Evolutionary conservation across 2,888 invertebrate genomes (phyloP), one percentile per base, ranked within the genome.

Genomic region (Andrena bicolor): DNA sequence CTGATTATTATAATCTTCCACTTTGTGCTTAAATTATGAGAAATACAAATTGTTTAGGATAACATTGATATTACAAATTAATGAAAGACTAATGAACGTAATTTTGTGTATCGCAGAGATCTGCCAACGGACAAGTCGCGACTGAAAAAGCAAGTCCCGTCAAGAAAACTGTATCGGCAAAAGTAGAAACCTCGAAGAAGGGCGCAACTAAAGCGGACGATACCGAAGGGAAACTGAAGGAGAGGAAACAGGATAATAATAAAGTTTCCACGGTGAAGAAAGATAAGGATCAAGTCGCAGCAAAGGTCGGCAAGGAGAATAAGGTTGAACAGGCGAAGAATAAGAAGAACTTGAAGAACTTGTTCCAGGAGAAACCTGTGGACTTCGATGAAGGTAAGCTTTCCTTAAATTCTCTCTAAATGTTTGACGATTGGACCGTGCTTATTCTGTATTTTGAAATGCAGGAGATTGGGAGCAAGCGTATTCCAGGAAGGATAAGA

Each of bases 401-500:
- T 66, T 64, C 16, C 53, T 30, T 56, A 28, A 28, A 58, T 58
- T 58, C 5, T 60, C 32, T 48, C n/a, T n/a, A 28, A 65, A 41
- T 63, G 4, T 41, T n/a, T 58, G 8, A 26, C n/a, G 23, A 65
- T 28, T n/a, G 0, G 48, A 16, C 6, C 1, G 16, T 5, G n/a
- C 61, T 68, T n/a, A 41, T 41, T 41, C 41, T 41, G 16, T 41
- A 41, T 51, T 41, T 53, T 58, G 1, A 75, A 64, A 81, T 89
- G 41, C 81, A 95, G 95, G 95, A 61, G 95, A 96, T 68, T 97
- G 97, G 97, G 96, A 97, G 82, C 94, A 94, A 95, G 97, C 86
- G 94, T 96, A 82, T 95, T 96, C 90, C 95, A 96, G 93, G 95
- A 96, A 94, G 90, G 97, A 97, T 82, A 97, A 97, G 93, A 97